Conservation (phyloP, 1,140 invertebrate species). For the Drosophila kepulauana region DNA sequence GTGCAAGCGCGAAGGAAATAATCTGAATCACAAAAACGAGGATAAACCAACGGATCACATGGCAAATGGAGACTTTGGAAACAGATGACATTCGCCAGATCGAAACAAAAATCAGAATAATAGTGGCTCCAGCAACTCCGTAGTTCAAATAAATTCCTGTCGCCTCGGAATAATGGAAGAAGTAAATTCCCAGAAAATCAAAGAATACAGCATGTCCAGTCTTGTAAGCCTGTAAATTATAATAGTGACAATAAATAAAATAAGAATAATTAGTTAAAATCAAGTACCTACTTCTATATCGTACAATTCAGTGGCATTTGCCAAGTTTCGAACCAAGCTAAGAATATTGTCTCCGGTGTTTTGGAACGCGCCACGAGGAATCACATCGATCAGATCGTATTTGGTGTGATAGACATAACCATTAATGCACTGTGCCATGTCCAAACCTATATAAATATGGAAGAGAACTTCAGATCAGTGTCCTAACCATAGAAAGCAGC, state of each 20-base stretch:
- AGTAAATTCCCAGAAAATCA: slow-evolving; percentile 91
- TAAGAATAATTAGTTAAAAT: background rate
- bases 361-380: slow-evolving; percentile 92
- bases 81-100: slow-evolving; percentile 56
- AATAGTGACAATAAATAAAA: too few relatives aligned
- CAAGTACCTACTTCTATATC: slow-evolving; percentile 66
- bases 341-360: slow-evolving; percentile 92
- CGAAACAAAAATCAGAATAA: slow-evolving; percentile 84
- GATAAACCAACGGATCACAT: slow-evolving; percentile 47
- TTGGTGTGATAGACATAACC: slow-evolving; percentile 96
- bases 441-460: slow-evolving; percentile 85
- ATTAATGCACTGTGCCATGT: slow-evolving; percentile 96
- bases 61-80: slow-evolving; percentile 34
- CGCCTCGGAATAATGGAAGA: slow-evolving; percentile 88
- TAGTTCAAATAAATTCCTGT: slow-evolving; percentile 87
- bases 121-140: slow-evolving; percentile 85
- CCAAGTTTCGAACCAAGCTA: slow-evolving; percentile 88
- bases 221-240: slow-evolving; percentile 49
- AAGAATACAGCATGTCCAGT: slow-evolving; percentile 89
- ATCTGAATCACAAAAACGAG: slow-evolving; percentile 56
- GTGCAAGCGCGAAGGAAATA: slow-evolving; percentile 75
- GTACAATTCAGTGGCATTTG: slow-evolving; percentile 87
- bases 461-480: too few relatives aligned
- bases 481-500: too few relatives aligned
- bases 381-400: slow-evolving; percentile 91